A percentile compares a stretch with the other conserved stretches of the same genome.
phyloP scores from a whole-genome alignment of 2,113 vertebrate species.

The Elephantulus edwardii region DNA sequence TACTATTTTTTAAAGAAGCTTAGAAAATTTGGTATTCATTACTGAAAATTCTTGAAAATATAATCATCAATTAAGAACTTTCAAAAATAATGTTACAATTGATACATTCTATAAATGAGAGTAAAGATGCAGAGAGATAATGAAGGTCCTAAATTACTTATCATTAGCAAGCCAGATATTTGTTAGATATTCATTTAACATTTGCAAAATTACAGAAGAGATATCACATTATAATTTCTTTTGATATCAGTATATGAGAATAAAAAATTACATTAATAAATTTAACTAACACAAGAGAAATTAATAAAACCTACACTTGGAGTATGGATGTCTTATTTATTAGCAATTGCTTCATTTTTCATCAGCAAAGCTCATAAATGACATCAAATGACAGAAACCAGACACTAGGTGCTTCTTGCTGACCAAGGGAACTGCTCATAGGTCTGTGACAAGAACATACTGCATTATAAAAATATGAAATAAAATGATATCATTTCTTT shows the following conservation, averaged over 20 bases:
- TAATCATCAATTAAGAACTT: constrained; percentile 39
- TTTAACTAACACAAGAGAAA: constrained; percentile 1
- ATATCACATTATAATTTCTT: neutral
- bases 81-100: constrained; percentile 9
- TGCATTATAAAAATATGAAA: neutral
- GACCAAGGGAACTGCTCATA: constrained; percentile 1
- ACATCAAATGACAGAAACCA: neutral
- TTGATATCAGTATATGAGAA: constrained; percentile 2
- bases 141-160: neutral
- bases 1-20: neutral
- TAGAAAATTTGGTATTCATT: neutral
- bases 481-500: constrained; percentile 27
- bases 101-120: neutral
- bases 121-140: neutral
- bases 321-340: neutral
- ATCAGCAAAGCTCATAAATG: neutral
- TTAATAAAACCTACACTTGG: neutral
- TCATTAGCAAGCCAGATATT: neutral
- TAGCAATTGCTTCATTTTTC: neutral
- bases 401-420: neutral
- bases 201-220: constrained; percentile 8
- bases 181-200: constrained; percentile 41
- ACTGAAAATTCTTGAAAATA: constrained; percentile 19
- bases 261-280: constrained; percentile 16
- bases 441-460: neutral